These are phyloP conservation scores for Phyllotis vaccarum DNA, from an alignment of 2,797 vertebrate species.

Conservation along the genomic window DNA sequence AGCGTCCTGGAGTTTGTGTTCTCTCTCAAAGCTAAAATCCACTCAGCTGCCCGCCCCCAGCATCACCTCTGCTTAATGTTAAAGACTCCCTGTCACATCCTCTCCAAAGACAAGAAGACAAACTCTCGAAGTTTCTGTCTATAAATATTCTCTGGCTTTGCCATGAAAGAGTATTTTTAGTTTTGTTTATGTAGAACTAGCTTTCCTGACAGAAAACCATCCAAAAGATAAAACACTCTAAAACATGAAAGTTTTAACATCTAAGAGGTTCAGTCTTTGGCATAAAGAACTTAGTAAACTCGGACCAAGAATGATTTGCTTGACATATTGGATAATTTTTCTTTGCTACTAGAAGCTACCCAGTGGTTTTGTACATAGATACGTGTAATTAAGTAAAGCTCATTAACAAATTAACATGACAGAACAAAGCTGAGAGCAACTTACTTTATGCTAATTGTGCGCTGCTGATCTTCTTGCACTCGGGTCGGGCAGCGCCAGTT, in stretches of 20 bases:
- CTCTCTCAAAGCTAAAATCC: conserved; percentile 21
- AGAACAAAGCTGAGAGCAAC: conserved; percentile 19
- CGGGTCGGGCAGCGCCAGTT: conserved; percentile 91
- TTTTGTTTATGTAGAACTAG: conserved; percentile 30
- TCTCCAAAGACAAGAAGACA: neutral
- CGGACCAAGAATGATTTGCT: conserved; percentile 28
- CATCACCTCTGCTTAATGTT: neutral
- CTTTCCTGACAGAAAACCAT: conserved; percentile 1
- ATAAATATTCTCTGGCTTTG: neutral
- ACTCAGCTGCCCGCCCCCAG: neutral
- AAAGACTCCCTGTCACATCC: neutral
- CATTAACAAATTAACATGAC: conserved; percentile 23
- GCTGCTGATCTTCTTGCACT: conserved; percentile 90
- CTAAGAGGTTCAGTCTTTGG: conserved; percentile 10
- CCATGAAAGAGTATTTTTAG: conserved; percentile 1
- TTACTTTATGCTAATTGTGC: conserved; percentile 93
- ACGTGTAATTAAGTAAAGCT: neutral
- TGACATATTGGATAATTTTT: neutral
- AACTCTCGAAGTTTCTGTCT: conserved; percentile 24
- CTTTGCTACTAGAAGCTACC: conserved; percentile 35
- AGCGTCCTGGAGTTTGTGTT: neutral
- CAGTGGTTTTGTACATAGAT: neutral
- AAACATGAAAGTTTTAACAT: neutral
- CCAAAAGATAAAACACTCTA: conserved; percentile 21
- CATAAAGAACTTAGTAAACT: conserved; percentile 35